Percentiles rank a stretch among this genome's conserved stretches.
phyloP scores from a whole-genome alignment of 2,888 invertebrate species.

The Dorcus hopei region DNA sequence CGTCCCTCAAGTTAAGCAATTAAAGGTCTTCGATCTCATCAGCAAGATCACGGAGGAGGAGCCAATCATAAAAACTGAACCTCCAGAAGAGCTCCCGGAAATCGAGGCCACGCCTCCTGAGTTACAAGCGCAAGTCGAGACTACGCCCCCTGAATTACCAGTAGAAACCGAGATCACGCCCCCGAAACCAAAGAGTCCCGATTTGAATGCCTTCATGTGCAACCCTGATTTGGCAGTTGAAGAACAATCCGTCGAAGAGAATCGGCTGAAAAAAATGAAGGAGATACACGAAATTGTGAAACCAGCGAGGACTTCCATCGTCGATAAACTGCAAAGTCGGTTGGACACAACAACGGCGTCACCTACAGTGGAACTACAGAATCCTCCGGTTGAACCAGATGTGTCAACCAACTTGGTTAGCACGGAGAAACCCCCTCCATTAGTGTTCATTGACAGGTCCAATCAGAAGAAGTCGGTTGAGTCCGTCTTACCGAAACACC shows the following conservation, averaged over 20 bases:
- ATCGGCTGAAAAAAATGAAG: slow-evolving; percentile 53
- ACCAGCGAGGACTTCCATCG: slow-evolving; percentile 29
- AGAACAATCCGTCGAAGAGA: slow-evolving; percentile 48
- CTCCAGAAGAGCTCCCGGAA: no score
- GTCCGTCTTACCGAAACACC: not conserved
- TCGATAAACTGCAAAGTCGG: slow-evolving; percentile 17
- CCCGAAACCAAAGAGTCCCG: slow-evolving; percentile 4
- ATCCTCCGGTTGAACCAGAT: not conserved
- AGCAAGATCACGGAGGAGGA: slow-evolving; percentile 2
- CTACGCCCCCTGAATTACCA: no score
- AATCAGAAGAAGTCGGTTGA: slow-evolving; percentile 8
- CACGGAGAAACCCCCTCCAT: not conserved
- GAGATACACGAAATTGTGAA: slow-evolving; percentile 46
- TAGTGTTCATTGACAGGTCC: slow-evolving; percentile 2
- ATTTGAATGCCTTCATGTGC: slow-evolving; percentile 22
- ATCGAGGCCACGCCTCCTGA: no score
- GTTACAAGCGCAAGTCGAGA: no score
- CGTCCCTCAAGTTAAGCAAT: slow-evolving; percentile 8
- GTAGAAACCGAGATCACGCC: no score
- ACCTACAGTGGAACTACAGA: not conserved
- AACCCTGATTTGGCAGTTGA: slow-evolving; percentile 35
- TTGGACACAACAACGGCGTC: not conserved
- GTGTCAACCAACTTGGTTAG: not conserved
- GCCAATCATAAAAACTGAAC: no score
- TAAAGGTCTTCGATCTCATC: slow-evolving; percentile 14